Conservation (phyloP, 2,113 vertebrate species). For the Colaptes auratus region DNA sequence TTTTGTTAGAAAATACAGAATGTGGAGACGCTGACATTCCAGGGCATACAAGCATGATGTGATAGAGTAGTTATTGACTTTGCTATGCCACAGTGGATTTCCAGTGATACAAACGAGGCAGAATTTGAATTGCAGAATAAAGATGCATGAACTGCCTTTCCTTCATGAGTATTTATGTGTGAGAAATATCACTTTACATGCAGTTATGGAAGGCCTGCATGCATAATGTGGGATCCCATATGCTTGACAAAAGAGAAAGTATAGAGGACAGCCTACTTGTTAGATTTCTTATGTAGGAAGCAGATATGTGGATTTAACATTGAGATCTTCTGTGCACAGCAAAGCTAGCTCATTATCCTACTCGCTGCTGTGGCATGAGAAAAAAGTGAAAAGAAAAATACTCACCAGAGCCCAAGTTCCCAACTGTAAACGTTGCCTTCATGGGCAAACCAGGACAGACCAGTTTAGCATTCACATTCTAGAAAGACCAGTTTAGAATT, state of each 20-base stretch:
- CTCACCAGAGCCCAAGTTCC: not conserved
- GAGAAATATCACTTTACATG: constrained; percentile 2
- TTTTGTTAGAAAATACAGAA: not conserved
- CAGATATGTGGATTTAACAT: not conserved
- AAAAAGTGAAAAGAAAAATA: not conserved
- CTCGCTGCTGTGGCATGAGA: not conserved
- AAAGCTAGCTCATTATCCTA: not conserved
- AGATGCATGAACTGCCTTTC: not conserved
- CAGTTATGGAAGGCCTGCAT: constrained; percentile 4
- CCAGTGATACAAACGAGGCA: not conserved
- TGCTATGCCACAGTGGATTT: not conserved
- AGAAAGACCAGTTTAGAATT: not conserved
- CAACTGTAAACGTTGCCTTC: not conserved
- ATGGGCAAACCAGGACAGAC: not conserved
- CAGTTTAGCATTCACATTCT: not conserved
- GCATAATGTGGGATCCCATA: constrained; percentile 39
- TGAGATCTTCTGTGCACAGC: not conserved
- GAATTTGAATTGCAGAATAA: constrained; percentile 39
- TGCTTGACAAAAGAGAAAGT: not conserved
- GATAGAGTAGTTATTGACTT: not conserved
- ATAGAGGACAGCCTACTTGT: not conserved
- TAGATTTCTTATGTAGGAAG: not conserved
- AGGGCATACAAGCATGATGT: not conserved
- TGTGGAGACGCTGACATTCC: not conserved
- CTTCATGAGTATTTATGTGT: constrained; percentile 35